Evolutionary conservation across 2,113 vertebrate species (phyloP), one percentile per base, ranked within the genome.

Genomic region (Amia ocellicauda): DNA sequence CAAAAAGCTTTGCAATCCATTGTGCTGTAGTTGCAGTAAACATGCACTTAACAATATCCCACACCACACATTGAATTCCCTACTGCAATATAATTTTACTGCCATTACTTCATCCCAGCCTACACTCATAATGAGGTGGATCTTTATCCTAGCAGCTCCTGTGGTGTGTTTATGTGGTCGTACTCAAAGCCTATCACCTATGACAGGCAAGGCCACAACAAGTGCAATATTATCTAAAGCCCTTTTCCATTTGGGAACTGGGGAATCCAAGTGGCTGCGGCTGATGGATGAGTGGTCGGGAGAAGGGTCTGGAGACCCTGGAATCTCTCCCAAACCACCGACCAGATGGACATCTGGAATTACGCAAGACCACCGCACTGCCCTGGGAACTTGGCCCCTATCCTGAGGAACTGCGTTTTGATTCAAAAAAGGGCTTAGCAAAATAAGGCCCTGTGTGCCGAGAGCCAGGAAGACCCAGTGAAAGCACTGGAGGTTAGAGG

Each of bases 301-400:
- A 26, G 26, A 28, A 45, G 58, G 60, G 57, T 63, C 19, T 57
- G 55, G 36, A 60, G 36, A 66, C 58, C 52, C 60, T 62, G n/a
- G 71, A 64, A 55, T 67, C 62, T 31, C 55, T 70, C 68, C 68
- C 65, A 73, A 73, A 72, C 71, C 66, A 64, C 73, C n/a, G 59
- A 73, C 60, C 60, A 73, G 62, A 70, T 66, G 56, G 71, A 68
- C 70, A 73, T 76, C 74, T 73, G 71, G 71, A 74, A 58, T 73
- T 76, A 73, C 60, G 60, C 69, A 73, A 73, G 71, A 69, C 60
- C 52, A 31, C 66, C 63, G 41, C 60, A 68, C 67, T 61, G 57
- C 68, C 60, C 62, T 73, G 74, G 71, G 74, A 76, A 73, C 67
- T 58, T 76, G 68, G 68, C 66, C 55, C 56, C 11, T n/a, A 28